These are phyloP conservation scores for Rugalucina vietnamica DNA, from an alignment of 2,888 invertebrate genomes.

Conservation along the genomic window DNA sequence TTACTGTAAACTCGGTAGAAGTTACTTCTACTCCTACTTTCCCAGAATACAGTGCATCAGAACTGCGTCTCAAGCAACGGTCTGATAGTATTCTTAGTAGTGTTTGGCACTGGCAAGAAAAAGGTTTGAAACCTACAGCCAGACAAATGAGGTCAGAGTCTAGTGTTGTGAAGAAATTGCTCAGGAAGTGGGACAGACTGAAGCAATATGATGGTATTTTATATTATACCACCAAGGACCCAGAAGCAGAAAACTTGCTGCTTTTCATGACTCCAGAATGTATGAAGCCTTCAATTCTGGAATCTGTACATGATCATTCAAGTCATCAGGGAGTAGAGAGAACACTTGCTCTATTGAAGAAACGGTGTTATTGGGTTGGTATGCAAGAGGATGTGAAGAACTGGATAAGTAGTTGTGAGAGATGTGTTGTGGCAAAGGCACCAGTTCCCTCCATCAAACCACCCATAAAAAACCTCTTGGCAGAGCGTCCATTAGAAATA, in stretches of 20 bases:
- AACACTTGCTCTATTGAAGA: background rate
- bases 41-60: background rate
- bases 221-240: background rate
- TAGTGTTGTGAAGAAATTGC: background rate
- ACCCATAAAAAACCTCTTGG: constrained; percentile 40
- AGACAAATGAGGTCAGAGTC: background rate
- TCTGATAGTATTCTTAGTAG: background rate
- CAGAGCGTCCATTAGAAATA: constrained; percentile 48
- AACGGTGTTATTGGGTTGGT: background rate
- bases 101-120: background rate
- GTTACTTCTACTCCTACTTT: background rate
- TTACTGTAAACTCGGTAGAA: background rate
- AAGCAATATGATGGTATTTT: background rate
- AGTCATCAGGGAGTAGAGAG: constrained; percentile 2
- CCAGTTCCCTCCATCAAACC: constrained; percentile 23
- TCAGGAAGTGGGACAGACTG: background rate
- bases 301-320: background rate
- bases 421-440: constrained; percentile 49
- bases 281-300: background rate
- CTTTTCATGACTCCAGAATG: background rate
- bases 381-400: background rate
- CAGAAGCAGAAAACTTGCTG: background rate
- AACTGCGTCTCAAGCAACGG: background rate
- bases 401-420: constrained; percentile 35
- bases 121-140: background rate